Base-by-base conservation (phyloP, 1,140 invertebrate species). In the Notospermus geniculatus region DNA sequence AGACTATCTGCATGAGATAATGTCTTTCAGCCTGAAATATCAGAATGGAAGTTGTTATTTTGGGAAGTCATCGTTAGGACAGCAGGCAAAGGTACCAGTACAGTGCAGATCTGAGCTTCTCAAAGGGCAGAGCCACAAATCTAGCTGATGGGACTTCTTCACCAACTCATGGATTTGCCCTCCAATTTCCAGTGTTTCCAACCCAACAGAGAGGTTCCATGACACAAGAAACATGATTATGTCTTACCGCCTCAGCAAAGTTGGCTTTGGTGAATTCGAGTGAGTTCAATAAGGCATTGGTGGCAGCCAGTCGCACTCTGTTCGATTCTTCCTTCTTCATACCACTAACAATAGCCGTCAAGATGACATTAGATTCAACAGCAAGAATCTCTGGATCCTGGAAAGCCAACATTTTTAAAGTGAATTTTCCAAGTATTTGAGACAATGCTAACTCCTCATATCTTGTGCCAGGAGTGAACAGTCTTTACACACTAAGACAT, bases 1-100 rank as follows among this genome's bases (percentile, higher is more conserved):
- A 99, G 11, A 99, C 95, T 27, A 97, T 94, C 86, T 99, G 94
- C 97, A 99, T 99, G 45, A 99, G 99, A 76, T 95, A 97, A 82
- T 99, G 96, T 70, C 97, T 85, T 83, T 99, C 97, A 64, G 88
- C 87, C 85, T 89, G 82, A 60, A 81, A 71, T 67, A 36, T 57
- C n/a, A 19, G n/a, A 52, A 22, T 4, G 72, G 58, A 64, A n/a
- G n/a, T n/a, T n/a, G n/a, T n/a, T n/a, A n/a, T n/a, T n/a, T n/a
- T n/a, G n/a, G n/a, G n/a, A n/a, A n/a, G n/a, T n/a, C n/a, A n/a
- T n/a, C n/a, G n/a, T n/a, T n/a, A n/a, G n/a, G n/a, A n/a, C n/a
- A n/a, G n/a, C n/a, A n/a, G n/a, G n/a, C n/a, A n/a, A n/a, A n/a
- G n/a, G n/a, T n/a, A n/a, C n/a, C n/a, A n/a, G n/a, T n/a, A n/a